phyloP scores from a whole-genome alignment of 2,113 vertebrate species.

The Fulmarus glacialis region DNA sequence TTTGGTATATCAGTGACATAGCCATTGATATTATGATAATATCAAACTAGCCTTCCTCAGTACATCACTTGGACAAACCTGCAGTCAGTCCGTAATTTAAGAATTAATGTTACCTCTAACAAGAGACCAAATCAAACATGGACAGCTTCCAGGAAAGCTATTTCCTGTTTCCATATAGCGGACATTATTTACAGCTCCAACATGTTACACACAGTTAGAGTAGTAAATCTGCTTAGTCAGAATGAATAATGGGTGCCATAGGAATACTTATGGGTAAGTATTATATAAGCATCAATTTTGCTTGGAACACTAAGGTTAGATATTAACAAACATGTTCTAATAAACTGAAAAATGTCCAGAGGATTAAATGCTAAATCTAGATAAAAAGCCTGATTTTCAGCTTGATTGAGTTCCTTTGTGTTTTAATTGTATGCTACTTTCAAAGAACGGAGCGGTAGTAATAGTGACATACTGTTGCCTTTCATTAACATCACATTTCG shows the following conservation, averaged over 20 bases:
- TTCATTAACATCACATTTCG: background rate
- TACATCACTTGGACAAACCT: slow-evolving; percentile 71
- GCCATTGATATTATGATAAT: slow-evolving; percentile 32
- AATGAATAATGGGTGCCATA: slow-evolving; percentile 40
- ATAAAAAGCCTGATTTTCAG: background rate
- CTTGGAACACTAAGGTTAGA: slow-evolving; percentile 15
- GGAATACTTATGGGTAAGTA: slow-evolving; percentile 27
- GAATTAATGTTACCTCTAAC: slow-evolving; percentile 68
- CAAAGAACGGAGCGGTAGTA: background rate
- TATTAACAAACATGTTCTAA: slow-evolving; percentile 55
- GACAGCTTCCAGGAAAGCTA: slow-evolving; percentile 69
- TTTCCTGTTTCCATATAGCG: slow-evolving; percentile 55
- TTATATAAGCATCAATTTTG: slow-evolving; percentile 41
- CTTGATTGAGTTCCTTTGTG: background rate
- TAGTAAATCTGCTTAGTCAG: slow-evolving; percentile 69
- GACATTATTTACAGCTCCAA: slow-evolving; percentile 61
- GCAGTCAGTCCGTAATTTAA: slow-evolving; percentile 62
- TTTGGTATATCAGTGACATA: background rate
- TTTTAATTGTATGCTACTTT: background rate
- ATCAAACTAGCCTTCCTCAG: slow-evolving; percentile 34
- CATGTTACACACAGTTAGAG: slow-evolving; percentile 7
- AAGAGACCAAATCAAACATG: slow-evolving; percentile 64
- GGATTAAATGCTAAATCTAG: slow-evolving; percentile 7
- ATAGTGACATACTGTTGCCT: background rate
- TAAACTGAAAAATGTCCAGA: slow-evolving; percentile 35